A percentile compares a stretch with the other conserved stretches of the same genome.
Evolutionary conservation across 2,888 invertebrate species (phyloP).

Genomic region (Lithophane semibrunnea): DNA sequence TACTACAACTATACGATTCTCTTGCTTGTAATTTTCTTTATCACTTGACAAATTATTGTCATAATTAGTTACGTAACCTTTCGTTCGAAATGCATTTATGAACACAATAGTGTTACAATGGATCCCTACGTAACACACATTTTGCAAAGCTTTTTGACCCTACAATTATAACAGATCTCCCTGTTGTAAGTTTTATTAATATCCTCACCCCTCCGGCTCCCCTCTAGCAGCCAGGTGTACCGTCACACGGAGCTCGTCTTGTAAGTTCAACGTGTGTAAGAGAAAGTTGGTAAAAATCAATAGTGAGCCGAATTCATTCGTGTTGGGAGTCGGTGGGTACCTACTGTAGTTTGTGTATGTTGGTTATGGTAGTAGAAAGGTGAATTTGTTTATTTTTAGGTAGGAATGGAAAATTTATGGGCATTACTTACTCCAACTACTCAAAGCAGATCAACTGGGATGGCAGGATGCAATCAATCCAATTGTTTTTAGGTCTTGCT

Average conservation of each 20-base stretch:
- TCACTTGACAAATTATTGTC: not conserved
- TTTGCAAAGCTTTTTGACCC: not conserved
- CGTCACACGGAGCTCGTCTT: constrained; percentile 58
- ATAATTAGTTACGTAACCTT: not conserved
- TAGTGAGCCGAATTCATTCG: constrained; percentile 33
- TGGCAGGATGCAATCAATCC: not conserved
- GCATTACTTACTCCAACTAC: not conserved
- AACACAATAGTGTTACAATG: not conserved
- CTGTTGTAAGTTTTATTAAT: constrained; percentile 33
- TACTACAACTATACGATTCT: not conserved
- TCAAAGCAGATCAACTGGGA: not conserved
- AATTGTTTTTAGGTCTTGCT: not conserved
- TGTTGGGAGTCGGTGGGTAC: constrained; percentile 5
- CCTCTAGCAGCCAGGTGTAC: constrained; percentile 52
- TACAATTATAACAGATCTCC: not conserved
- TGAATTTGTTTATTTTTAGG: not conserved
- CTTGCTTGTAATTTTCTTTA: not conserved
- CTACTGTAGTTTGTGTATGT: not conserved
- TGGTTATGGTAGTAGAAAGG: too few species aligned
- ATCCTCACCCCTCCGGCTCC: not conserved
- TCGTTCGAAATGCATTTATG: not conserved
- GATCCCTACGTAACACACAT: not conserved
- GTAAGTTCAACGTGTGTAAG: constrained; percentile 1
- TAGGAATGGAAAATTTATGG: too few species aligned
- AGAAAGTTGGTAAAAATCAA: constrained; percentile 44